These are phyloP conservation scores for Polia nebulosa DNA, from an alignment of 2,888 invertebrate genomes.

Conservation along the genomic window DNA sequence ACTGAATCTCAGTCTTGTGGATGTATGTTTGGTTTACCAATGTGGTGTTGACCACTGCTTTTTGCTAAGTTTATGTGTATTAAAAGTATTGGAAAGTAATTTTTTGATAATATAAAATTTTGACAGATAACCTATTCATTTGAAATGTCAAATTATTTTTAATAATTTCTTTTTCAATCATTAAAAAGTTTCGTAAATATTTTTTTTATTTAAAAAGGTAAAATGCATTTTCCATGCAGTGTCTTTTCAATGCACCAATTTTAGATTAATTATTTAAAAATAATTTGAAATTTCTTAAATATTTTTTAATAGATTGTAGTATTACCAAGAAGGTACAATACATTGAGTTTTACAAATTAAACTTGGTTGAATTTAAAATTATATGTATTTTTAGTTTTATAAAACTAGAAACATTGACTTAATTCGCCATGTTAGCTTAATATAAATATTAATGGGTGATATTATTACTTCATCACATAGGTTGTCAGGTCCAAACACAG, in stretches of 20 bases:
- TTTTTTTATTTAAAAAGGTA: slow-evolving; percentile 5
- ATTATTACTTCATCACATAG: slow-evolving; percentile 73
- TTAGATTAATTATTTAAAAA: neutral
- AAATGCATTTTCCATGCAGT: neutral
- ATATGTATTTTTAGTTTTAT: slow-evolving; percentile 2
- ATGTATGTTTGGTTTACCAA: slow-evolving; percentile 65
- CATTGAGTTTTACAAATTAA: neutral
- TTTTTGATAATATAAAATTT: slow-evolving; percentile 61
- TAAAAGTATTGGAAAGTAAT: slow-evolving; percentile 40
- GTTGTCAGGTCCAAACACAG: slow-evolving; percentile 93
- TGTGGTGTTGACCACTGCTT: slow-evolving; percentile 46
- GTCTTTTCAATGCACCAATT: neutral
- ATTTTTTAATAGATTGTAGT: neutral
- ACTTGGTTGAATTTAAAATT: neutral
- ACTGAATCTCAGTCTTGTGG: slow-evolving; percentile 69
- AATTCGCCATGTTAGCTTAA: neutral
- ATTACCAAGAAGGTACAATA: neutral
- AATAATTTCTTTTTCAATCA: slow-evolving; percentile 44
- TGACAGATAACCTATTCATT: slow-evolving; percentile 82
- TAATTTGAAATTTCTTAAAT: neutral
- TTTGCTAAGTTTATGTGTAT: slow-evolving; percentile 27
- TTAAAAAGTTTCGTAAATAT: slow-evolving; percentile 45
- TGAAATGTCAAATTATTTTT: slow-evolving; percentile 71
- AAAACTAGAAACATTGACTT: neutral
- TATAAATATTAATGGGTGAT: slow-evolving; percentile 23